Percentiles rank a stretch among this genome's conserved stretches.
These are phyloP conservation scores for Halictus quadricinctus DNA, from an alignment of 2,888 invertebrate genomes.

Conservation along the genomic window DNA sequence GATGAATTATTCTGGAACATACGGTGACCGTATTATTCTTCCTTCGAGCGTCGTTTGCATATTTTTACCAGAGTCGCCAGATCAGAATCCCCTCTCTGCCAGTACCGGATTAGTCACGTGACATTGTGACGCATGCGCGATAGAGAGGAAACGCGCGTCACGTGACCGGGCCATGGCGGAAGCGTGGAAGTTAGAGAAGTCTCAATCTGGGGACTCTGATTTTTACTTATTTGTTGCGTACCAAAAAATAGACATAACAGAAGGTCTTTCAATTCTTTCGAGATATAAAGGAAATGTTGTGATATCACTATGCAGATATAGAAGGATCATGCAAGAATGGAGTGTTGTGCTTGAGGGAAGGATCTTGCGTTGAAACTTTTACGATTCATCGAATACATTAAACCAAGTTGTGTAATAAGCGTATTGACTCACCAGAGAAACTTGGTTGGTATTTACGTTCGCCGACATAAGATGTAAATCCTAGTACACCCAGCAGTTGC, in stretches of 20 bases:
- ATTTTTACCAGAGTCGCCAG: too few species aligned
- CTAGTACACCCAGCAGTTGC: background rate
- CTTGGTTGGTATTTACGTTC: background rate
- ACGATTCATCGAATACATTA: background rate
- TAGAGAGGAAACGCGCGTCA: too few species aligned
- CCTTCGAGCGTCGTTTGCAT: background rate
- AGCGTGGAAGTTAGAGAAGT: too few species aligned
- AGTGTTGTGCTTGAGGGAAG: background rate
- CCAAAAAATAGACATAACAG: background rate
- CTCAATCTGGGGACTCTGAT: too few species aligned
- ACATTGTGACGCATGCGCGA: too few species aligned
- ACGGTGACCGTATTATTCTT: background rate
- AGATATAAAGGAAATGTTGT: background rate
- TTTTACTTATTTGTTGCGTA: too few species aligned
- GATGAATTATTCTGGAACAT: slow-evolving; percentile 6
- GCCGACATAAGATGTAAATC: background rate
- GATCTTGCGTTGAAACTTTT: background rate
- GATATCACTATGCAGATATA: background rate
- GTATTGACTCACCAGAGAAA: background rate
- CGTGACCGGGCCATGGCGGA: too few species aligned
- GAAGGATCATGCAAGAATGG: background rate
- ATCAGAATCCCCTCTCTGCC: too few species aligned
- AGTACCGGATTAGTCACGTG: too few species aligned
- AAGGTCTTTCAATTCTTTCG: background rate
- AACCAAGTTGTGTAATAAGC: background rate